Conservation (phyloP, 2,888 invertebrate genomes). For the Andrena trimmerana region DNA sequence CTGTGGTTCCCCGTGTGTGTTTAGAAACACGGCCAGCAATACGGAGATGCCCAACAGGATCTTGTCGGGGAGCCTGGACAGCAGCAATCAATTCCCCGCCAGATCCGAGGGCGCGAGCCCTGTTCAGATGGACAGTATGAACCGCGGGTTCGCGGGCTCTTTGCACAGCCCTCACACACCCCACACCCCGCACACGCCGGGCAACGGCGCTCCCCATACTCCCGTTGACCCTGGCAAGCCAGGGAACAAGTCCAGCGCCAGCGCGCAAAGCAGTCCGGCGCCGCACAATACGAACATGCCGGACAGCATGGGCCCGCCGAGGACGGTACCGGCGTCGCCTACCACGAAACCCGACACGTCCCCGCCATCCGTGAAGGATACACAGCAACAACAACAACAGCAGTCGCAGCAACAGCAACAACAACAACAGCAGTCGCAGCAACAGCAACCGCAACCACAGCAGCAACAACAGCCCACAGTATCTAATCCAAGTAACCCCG, state of each 20-base stretch:
- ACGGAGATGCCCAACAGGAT: conserved; percentile 81
- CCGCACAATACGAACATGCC: conserved; percentile 80
- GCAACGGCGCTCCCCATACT: conserved; percentile 82
- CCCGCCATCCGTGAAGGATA: conserved; percentile 80
- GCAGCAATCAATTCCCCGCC: conserved; percentile 78
- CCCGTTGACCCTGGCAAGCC: conserved; percentile 80
- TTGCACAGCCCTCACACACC: conserved; percentile 84
- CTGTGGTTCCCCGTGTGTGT: background rate
- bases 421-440: conserved; percentile 81
- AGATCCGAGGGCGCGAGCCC: conserved; percentile 83
- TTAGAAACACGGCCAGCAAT: conserved; percentile 77
- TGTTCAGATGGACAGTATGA: conserved; percentile 82
- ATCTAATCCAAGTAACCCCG: conserved; percentile 77
- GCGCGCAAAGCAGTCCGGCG: conserved; percentile 83
- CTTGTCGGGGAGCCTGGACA: conserved; percentile 79
- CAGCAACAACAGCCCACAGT: conserved; percentile 80
- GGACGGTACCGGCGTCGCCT: conserved; percentile 83
- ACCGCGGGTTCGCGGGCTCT: conserved; percentile 82
- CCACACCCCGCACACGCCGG: conserved; percentile 83
- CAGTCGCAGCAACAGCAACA: conserved; percentile 81
- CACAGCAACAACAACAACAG: conserved; percentile 82
- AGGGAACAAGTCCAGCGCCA: conserved; percentile 80
- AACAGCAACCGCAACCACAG: conserved; percentile 76
- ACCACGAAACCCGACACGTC: conserved; percentile 83
- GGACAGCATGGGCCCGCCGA: conserved; percentile 83